Base-by-base conservation (phyloP, 2,888 invertebrate species). In the Embidobia sp. region DNA sequence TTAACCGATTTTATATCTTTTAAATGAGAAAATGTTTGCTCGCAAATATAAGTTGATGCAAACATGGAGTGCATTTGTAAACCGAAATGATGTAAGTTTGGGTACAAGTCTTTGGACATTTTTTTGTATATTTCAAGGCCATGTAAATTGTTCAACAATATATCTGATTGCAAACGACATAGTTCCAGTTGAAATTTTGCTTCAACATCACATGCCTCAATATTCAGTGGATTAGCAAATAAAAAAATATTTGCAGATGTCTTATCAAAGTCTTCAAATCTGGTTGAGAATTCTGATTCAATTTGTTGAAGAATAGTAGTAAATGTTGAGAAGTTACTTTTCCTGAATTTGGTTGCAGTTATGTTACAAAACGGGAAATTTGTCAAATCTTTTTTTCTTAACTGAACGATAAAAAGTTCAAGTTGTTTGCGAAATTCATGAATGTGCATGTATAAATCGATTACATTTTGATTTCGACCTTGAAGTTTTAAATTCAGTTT, bases 401-500 rank as follows among this genome's bases (percentile, higher is more conserved):
- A 2, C 16, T 48, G 4, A 10, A 10, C 6, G 3, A 37, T 27
- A 11, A 37, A 61, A 10, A 48, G 18, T 1, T 13, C 2, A 11
- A 48, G 11, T 18, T 61, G 11, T 8, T 44, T 2, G 8, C 27
- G 16, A 48, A 61, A 48, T 15, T 26, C 26, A 8, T 33, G 15
- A 2, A 49, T 48, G 11, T 61, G 10, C 27, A 18, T 16, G 7
- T 46, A 61, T 27, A 48, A 27, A 10, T 61, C 15, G 2, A 22
- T n/a, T 8, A 49, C 18, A 8, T 5, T 27, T 27, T 48, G 6
- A n/a, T 10, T 3, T 22, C 46, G 44, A 11, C 57, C 57, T 19
- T 57, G 57, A 5, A 57, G 42, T 19, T 18, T 11, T 31, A 42
- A 42, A 31, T 57, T 42, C 18, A 57, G 42, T 8, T 42, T 27